Evolutionary conservation across 2,113 vertebrate genomes (phyloP).

Genomic region (Oncorhynchus tshawytscha): DNA sequence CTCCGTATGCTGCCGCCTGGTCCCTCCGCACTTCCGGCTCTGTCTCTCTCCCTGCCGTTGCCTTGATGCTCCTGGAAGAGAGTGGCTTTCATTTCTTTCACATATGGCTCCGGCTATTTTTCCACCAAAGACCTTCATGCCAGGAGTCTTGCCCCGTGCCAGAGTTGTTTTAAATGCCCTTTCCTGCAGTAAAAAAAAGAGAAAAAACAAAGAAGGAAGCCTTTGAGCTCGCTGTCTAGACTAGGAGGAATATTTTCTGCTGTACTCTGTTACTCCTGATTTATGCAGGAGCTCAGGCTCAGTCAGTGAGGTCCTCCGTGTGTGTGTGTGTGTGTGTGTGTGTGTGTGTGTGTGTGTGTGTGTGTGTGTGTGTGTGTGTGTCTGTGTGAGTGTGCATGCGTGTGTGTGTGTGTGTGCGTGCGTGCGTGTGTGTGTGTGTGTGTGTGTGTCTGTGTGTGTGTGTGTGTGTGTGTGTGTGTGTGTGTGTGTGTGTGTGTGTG

Average conservation of each 20-base stretch:
- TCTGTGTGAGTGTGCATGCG: no score
- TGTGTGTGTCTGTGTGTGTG: background rate
- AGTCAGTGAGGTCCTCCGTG: background rate
- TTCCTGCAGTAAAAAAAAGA: conserved; percentile 58
- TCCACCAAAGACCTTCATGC: conserved; percentile 30
- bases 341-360: conserved; percentile 20
- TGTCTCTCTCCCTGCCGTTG: background rate
- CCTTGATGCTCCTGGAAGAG: conserved; percentile 12
- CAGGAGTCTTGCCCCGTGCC: conserved; percentile 36
- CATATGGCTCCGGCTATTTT: conserved; percentile 38
- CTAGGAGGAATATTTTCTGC: conserved; percentile 65
- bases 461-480: background rate
- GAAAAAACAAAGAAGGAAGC: conserved; percentile 63
- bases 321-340: background rate
- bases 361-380: background rate
- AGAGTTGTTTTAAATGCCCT: conserved; percentile 58
- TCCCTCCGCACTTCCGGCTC: background rate
- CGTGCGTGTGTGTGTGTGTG: no score
- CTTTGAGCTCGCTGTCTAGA: conserved; percentile 70
- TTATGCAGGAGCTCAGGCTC: conserved; percentile 13
- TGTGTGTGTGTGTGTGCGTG: background rate
- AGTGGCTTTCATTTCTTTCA: conserved; percentile 36
- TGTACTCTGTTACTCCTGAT: conserved; percentile 47
- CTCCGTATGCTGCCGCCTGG: background rate
- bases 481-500: background rate